Evolutionary conservation across 2,888 invertebrate species (phyloP).

Genomic region (Charanyca ferruginea): DNA sequence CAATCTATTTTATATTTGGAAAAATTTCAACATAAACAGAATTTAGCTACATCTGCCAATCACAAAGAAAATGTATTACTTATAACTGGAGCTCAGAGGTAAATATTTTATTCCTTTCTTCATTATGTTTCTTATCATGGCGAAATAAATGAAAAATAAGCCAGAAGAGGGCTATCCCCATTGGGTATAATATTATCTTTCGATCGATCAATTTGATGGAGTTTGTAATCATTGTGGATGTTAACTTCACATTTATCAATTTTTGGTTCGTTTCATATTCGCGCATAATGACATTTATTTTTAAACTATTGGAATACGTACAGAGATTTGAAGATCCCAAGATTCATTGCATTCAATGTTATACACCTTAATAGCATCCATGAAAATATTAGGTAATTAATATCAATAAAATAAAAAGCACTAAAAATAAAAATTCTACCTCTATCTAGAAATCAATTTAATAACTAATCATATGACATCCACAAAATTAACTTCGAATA

Average conservation of each 20-base stretch:
- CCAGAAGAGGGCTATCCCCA: conserved; percentile 16
- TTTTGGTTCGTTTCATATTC: conserved; percentile 6
- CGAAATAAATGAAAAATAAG: conserved; percentile 36
- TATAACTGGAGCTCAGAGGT: conserved; percentile 13
- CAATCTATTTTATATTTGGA: conserved; percentile 16
- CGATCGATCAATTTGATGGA: conserved; percentile 41
- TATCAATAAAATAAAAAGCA: conserved; percentile 4
- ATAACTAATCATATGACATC: conserved; percentile 43
- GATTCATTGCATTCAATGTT: background rate
- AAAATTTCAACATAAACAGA: conserved; percentile 28
- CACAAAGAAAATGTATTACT: conserved; percentile 32
- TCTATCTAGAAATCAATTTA: conserved; percentile 31
- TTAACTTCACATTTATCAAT: conserved; percentile 9
- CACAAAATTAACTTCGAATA: conserved; percentile 53
- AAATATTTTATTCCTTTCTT: conserved; percentile 33
- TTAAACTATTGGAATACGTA: background rate
- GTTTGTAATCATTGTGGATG: conserved; percentile 6
- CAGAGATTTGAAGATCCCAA: no score
- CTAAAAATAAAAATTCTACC: conserved; percentile 25
- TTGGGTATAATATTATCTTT: conserved; percentile 35
- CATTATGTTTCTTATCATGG: conserved; percentile 20
- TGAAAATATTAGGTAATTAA: background rate
- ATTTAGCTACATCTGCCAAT: conserved; percentile 10
- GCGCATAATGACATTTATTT: background rate
- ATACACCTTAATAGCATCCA: background rate